These are phyloP conservation scores for Rhynchotus rufescens DNA, from an alignment of 2,797 vertebrate species.

Conservation along the genomic window DNA sequence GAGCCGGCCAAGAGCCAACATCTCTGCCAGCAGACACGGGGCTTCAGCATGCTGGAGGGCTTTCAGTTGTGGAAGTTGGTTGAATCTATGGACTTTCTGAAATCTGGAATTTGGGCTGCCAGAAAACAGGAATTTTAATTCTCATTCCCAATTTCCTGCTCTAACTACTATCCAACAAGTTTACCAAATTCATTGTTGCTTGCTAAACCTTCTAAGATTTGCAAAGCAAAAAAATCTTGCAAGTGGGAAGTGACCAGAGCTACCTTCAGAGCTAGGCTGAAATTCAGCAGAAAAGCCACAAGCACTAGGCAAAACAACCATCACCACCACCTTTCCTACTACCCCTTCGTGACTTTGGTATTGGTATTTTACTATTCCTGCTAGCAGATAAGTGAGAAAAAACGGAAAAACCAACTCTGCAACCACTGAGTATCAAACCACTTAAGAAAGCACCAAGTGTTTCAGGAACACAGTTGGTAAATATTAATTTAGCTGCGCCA, in stretches of 20 bases:
- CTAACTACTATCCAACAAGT: fast-evolving
- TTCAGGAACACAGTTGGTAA: neutral
- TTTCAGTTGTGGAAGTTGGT: neutral
- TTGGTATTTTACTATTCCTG: neutral
- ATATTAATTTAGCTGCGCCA: neutral
- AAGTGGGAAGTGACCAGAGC: neutral
- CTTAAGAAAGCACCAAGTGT: fast-evolving
- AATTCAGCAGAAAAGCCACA: slow-evolving; percentile 13
- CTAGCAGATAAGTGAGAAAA: neutral
- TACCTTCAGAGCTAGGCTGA: neutral
- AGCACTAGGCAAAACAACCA: neutral
- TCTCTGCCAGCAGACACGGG: fast-evolving
- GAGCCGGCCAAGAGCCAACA: no score
- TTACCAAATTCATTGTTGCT: neutral
- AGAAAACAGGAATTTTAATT: neutral
- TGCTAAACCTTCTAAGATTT: neutral
- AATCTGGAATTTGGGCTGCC: neutral
- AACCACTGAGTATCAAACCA: neutral
- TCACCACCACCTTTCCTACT: neutral
- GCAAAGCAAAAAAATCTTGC: neutral
- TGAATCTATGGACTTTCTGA: neutral
- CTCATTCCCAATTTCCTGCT: neutral
- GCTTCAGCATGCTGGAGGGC: neutral
- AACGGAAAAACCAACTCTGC: neutral
- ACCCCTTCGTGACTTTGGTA: neutral